Evolutionary conservation across 2,888 invertebrate genomes (phyloP).

Genomic region (Corbicula japonica): DNA sequence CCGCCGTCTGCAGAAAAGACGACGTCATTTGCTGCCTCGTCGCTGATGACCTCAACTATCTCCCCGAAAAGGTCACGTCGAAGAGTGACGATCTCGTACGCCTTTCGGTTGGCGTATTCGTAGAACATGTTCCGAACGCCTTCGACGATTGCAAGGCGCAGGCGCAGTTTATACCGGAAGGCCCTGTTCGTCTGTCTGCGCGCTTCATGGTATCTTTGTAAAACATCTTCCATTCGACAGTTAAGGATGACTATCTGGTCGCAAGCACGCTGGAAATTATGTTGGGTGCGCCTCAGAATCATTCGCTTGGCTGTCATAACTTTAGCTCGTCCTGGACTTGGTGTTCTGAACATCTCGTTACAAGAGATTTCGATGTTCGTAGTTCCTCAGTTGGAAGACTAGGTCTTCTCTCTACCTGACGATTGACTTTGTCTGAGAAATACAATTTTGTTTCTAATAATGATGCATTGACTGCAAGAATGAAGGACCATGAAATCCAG

Average conservation of each 20-base stretch:
- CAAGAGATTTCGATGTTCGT: too few relatives aligned
- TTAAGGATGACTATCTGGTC: conserved; percentile 59
- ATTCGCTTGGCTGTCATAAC: conserved; percentile 25
- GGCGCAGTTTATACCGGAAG: conserved; percentile 60
- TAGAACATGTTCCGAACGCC: too few relatives aligned
- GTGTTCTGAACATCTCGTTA: too few relatives aligned
- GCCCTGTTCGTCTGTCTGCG: conserved; percentile 21
- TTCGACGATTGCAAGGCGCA: conserved; percentile 56
- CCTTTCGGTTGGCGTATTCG: conserved; percentile 57
- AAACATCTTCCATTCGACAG: conserved; percentile 47
- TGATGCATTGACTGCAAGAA: too few relatives aligned
- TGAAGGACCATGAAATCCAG: too few relatives aligned
- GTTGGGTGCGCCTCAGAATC: conserved; percentile 34
- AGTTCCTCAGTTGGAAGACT: too few relatives aligned
- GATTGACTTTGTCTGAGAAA: too few relatives aligned
- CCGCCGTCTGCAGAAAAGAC: background rate
- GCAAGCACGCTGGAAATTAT: conserved; percentile 50
- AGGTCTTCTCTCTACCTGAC: too few relatives aligned
- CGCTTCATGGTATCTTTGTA: conserved; percentile 45
- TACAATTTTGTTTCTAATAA: too few relatives aligned
- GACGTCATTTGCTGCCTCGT: background rate
- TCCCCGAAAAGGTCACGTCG: conserved; percentile 51
- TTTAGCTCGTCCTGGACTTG: conserved; percentile 14
- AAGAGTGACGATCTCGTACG: conserved; percentile 47
- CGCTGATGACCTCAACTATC: conserved; percentile 51